Evolutionary conservation across 2,888 invertebrate genomes (phyloP), one percentile per base, ranked within the genome.

Genomic region (Zhuqinia jingwanae): DNA sequence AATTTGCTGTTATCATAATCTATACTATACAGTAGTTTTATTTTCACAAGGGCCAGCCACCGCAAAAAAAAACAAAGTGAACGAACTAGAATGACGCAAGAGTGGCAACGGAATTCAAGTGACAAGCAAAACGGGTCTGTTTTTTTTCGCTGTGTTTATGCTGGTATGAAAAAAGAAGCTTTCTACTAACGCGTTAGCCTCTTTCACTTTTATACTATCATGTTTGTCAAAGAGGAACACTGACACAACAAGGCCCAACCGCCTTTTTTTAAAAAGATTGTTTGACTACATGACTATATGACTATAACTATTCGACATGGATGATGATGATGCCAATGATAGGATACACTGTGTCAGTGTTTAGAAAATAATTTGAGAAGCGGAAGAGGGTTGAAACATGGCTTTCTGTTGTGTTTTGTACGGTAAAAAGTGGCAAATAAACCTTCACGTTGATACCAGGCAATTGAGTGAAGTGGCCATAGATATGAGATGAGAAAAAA

Each of bases 81-180:
- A 73, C 73, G 73, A 73, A 73, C 73, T 73, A 58, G 27, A 73
- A 53, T 73, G 73, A 73, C 73, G 50, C 73, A 73, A 73, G 73
- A 53, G 17, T 50, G 22, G 30, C 30, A 53, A 73, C 50, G 73
- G 27, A 73, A 73, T 73, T 73, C 27, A n/a, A 73, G 20, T 73
- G 73, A 53, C 50, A 73, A 73, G 68, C 25, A 47, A 68, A 68
- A 20, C 20, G 42, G 58, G 53, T 17, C 17, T 20, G 56, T 47
- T 68, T 15, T 70, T 20, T 68, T 15, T 58, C 25, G 58, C 20
- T 17, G 17, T n/a, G n/a, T 56, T n/a, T 56, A 20, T 56, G n/a
- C n/a, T 56, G n/a, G 56, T 10, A n/a, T 15, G 47, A 47, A n/a
- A n/a, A 17, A 53, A 0, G 6, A 73, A 73, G 50, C 73, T 50